Conservation (phyloP, 2,797 vertebrate genomes). For the Sebastes iracundus region DNA sequence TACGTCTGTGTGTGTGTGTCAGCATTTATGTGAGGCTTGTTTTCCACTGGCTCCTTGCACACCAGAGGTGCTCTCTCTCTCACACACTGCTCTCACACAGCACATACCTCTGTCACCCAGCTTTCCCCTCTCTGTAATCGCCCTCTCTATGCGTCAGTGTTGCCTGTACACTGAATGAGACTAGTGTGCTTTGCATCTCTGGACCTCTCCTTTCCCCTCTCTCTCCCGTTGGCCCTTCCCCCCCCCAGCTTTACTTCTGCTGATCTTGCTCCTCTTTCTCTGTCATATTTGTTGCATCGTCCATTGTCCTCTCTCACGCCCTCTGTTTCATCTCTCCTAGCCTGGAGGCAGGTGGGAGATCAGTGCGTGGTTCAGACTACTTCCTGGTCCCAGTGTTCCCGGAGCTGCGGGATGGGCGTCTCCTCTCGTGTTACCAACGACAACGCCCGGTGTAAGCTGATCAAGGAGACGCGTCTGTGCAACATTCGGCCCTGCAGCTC, state of each 20-base stretch:
- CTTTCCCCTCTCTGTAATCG: slow-evolving; percentile 78
- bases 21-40: slow-evolving; percentile 69
- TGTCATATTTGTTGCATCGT: background rate
- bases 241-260: slow-evolving; percentile 12
- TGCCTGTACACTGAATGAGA: slow-evolving; percentile 80
- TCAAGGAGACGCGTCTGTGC: slow-evolving; percentile 87
- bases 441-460: slow-evolving; percentile 84
- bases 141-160: slow-evolving; percentile 80
- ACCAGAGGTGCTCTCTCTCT: slow-evolving; percentile 73
- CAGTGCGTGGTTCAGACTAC: slow-evolving; percentile 84
- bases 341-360: slow-evolving; percentile 75
- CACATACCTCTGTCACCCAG: slow-evolving; percentile 76
- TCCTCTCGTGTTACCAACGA: slow-evolving; percentile 87
- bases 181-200: slow-evolving; percentile 75
- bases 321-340: slow-evolving; percentile 49
- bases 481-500: slow-evolving; percentile 85
- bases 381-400: slow-evolving; percentile 87
- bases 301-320: slow-evolving; percentile 8
- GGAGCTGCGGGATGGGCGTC: slow-evolving; percentile 87
- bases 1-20: slow-evolving; percentile 50
- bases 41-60: slow-evolving; percentile 84
- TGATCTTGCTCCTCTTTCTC: slow-evolving; percentile 10
- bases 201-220: slow-evolving; percentile 49
- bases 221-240: slow-evolving; percentile 26
- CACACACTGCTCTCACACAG: slow-evolving; percentile 57